These are phyloP conservation scores for Tichodroma muraria DNA, from an alignment of 2,113 vertebrate species.

Conservation along the genomic window DNA sequence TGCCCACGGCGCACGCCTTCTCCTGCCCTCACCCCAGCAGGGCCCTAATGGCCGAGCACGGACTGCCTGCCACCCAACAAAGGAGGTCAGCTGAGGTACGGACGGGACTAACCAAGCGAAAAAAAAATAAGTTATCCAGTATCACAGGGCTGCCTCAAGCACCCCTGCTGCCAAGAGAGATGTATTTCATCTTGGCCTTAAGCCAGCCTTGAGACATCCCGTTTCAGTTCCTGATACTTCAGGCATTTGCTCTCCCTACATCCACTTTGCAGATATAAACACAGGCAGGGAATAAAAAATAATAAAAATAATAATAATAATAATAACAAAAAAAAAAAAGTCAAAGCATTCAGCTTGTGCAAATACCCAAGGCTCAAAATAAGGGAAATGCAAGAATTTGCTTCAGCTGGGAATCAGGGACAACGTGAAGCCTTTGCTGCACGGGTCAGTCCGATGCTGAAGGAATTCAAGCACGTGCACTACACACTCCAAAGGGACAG, in stretches of 20 bases:
- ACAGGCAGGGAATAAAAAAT: not conserved
- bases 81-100: not conserved
- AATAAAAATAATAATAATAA: too few species aligned
- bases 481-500: not conserved
- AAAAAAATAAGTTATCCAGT: conserved; percentile 42
- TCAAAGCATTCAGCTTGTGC: not conserved
- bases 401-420: not conserved
- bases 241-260: conserved; percentile 26
- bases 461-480: not conserved
- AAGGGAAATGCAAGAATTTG: not conserved
- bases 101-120: not conserved
- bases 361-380: not conserved
- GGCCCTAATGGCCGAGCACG: fast-evolving
- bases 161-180: conserved; percentile 51
- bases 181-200: conserved; percentile 47
- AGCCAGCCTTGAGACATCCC: conserved; percentile 47
- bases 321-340: too few species aligned
- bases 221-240: conserved; percentile 45
- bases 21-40: not conserved
- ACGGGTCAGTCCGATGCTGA: fast-evolving
- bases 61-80: not conserved
- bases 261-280: conserved; percentile 18
- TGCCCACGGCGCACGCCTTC: too few species aligned
- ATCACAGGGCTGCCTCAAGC: conserved; percentile 41
- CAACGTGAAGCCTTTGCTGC: not conserved